phyloP scores from a whole-genome alignment of 2,888 invertebrate species.

The Liodrosophila aerea region DNA sequence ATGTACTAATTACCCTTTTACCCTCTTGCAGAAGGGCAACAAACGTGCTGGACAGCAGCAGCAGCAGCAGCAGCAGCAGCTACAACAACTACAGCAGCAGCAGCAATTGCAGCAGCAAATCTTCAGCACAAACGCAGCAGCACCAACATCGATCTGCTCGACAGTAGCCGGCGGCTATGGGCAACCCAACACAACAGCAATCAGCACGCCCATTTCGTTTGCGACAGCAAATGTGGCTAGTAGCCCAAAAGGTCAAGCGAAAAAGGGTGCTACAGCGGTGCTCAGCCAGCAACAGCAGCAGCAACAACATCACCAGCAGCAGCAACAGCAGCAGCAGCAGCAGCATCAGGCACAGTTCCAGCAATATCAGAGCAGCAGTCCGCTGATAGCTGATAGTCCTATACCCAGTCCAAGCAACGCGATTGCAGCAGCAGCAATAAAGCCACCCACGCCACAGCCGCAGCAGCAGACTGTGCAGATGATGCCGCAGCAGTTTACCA shows the following conservation, averaged over 20 bases:
- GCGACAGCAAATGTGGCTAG: slow-evolving; percentile 82
- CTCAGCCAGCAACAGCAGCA: slow-evolving; percentile 67
- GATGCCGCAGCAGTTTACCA: slow-evolving; percentile 80
- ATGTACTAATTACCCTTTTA: too few relatives aligned
- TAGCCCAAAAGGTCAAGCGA: slow-evolving; percentile 83
- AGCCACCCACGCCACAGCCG: slow-evolving; percentile 82
- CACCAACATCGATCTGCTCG: slow-evolving; percentile 70
- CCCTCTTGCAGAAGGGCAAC: slow-evolving; percentile 81
- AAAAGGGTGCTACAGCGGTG: slow-evolving; percentile 77
- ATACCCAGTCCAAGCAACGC: slow-evolving; percentile 82
- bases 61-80: slow-evolving; percentile 49
- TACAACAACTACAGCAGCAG: slow-evolving; percentile 46
- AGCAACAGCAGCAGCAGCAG: slow-evolving; percentile 73
- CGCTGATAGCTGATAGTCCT: slow-evolving; percentile 82
- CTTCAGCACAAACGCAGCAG: slow-evolving; percentile 76
- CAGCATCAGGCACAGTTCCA: slow-evolving; percentile 74
- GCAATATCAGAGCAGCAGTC: slow-evolving; percentile 81
- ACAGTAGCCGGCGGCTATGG: slow-evolving; percentile 80
- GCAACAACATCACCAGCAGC: slow-evolving; percentile 78
- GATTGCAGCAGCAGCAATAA: slow-evolving; percentile 78
- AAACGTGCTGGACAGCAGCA: slow-evolving; percentile 58
- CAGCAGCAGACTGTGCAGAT: slow-evolving; percentile 81
- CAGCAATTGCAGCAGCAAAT: slow-evolving; percentile 76
- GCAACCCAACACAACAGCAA: slow-evolving; percentile 81
- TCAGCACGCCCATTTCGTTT: slow-evolving; percentile 81